These are phyloP conservation scores for Pheucticus melanocephalus DNA, from an alignment of 2,113 vertebrate species.

Conservation along the genomic window DNA sequence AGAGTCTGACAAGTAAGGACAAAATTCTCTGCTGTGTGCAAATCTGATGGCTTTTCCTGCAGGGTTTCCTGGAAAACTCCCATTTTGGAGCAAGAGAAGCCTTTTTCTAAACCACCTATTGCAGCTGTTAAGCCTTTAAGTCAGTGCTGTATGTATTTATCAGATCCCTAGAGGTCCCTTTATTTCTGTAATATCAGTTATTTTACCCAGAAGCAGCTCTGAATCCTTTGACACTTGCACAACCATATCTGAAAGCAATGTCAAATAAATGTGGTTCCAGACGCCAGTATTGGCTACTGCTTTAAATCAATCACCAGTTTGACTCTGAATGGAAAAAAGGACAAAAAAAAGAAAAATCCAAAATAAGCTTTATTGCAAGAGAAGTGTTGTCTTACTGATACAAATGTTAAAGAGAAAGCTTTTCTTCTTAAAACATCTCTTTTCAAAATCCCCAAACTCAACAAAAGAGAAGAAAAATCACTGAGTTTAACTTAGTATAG, in stretches of 20 bases:
- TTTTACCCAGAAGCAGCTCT: neutral
- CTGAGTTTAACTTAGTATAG: conserved; percentile 45
- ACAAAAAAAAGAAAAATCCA: conserved; percentile 33
- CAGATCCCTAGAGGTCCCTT: neutral
- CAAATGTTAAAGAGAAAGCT: conserved; percentile 61
- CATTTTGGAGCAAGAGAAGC: neutral
- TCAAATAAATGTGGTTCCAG: neutral
- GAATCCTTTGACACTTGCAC: neutral
- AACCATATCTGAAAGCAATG: neutral
- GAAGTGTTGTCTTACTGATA: conserved; percentile 70
- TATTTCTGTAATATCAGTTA: neutral
- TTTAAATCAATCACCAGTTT: neutral
- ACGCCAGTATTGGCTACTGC: neutral
- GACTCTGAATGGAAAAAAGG: neutral
- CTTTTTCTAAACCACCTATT: neutral
- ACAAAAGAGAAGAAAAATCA: conserved; percentile 30
- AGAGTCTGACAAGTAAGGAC: neutral
- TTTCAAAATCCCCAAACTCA: conserved; percentile 54
- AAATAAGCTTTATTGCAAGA: conserved; percentile 83
- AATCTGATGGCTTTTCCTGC: neutral
- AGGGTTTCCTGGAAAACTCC: neutral
- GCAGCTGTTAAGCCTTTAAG: neutral
- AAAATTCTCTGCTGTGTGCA: neutral
- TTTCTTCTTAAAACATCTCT: conserved; percentile 58
- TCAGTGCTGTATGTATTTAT: neutral